Evolutionary conservation across 2,113 vertebrate genomes (phyloP).

Genomic region (Girardinichthys multiradiatus): DNA sequence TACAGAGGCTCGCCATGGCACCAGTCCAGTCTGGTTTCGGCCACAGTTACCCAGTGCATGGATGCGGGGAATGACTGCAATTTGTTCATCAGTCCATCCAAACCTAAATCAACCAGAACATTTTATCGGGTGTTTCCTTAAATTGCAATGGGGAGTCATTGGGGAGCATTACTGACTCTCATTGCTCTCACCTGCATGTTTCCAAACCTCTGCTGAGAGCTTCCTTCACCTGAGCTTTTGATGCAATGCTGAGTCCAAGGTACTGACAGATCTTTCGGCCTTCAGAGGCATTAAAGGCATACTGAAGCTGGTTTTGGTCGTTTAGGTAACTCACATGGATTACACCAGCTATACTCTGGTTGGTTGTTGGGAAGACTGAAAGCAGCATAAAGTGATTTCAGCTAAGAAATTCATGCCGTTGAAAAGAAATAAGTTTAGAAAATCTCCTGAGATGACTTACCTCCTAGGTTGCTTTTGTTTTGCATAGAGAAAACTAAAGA

Average conservation of each 20-base stretch:
- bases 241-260: slow-evolving; percentile 82
- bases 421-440: neutral
- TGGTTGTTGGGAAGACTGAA: slow-evolving; percentile 65
- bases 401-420: neutral
- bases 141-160: neutral
- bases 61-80: slow-evolving; percentile 84
- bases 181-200: slow-evolving; percentile 89
- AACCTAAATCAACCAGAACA: slow-evolving; percentile 74
- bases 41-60: slow-evolving; percentile 83
- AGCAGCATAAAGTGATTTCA: neutral
- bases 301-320: slow-evolving; percentile 15
- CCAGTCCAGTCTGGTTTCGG: slow-evolving; percentile 77
- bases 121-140: neutral
- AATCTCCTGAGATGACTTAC: slow-evolving; percentile 38
- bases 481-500: slow-evolving; percentile 29
- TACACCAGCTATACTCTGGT: slow-evolving; percentile 83
- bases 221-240: slow-evolving; percentile 78
- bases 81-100: slow-evolving; percentile 87
- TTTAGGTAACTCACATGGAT: slow-evolving; percentile 61
- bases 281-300: slow-evolving; percentile 78
- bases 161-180: neutral
- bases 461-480: slow-evolving; percentile 35
- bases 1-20: slow-evolving; percentile 68
- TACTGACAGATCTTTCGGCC: slow-evolving; percentile 79
- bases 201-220: slow-evolving; percentile 84